Base-by-base conservation (phyloP, 1,140 invertebrate species). In the Drosophila nigromelanica region DNA sequence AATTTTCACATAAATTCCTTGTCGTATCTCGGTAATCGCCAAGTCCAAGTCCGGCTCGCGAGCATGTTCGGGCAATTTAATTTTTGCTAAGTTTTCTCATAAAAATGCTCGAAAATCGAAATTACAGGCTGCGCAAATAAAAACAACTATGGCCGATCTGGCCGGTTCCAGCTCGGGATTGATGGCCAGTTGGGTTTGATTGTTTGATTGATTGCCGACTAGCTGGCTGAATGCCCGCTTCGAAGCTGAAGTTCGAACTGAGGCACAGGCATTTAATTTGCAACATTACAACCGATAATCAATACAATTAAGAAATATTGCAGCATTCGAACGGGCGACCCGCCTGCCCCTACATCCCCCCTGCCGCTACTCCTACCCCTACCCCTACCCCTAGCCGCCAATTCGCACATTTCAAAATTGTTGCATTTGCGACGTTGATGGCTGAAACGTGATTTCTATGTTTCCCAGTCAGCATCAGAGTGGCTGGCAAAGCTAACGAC, bases 221-320 rank as follows among this genome's bases (percentile, higher is more conserved):
- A 47, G 45, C 30, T 55, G 50, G 5, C 55, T 52, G 50, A 51
- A 11, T 56, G 60, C 21, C 48, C n/a, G 39, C 51, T 37, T 12
- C 37, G 35, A n/a, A 24, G 52, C 72, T 60, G 45, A 40, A 37
- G 68, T 21, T 51, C 39, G 62, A 71, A 66, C 42, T 66, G 68
- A 68, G 81, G 81, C 81, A 54, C 24, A 76, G 83, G 62, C 83
- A 89, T 89, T 89, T 89, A 89, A 89, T 89, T 89, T 89, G 79
- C 85, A 89, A 89, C 83, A 89, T 89, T 89, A 89, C 83, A 89
- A 89, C 83, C 83, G 83, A 89, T 89, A 89, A 89, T 89, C 83
- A 89, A 89, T 89, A 89, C 83, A 89, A 87, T 87, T 78, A 87
- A 87, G 82, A 86, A 87, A 87, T 86, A 86, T 82, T 86, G 78